Evolutionary conservation across 2,888 invertebrate genomes (phyloP), one percentile per base, ranked within the genome.

Genomic region (Pheosia gnoma): DNA sequence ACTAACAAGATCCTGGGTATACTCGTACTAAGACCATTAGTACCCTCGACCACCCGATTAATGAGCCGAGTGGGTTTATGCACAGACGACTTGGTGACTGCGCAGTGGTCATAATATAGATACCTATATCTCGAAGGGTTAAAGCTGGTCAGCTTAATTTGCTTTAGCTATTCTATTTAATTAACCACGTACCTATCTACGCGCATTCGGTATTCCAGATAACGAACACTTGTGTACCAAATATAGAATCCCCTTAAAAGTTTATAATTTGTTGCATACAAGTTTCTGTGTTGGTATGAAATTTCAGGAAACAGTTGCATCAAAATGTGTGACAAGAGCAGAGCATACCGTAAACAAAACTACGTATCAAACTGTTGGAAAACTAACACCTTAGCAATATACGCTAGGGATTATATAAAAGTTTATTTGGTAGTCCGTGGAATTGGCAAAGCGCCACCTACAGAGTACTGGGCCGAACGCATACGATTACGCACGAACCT

Each of bases 311-410:
- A 52, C 57, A 52, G 51, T 52, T 57, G 52, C 52, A 41, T 49
- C 59, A 62, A 64, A 63, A 61, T 61, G 64, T 55, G 39, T 52
- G 13, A 6, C 53, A 25, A 13, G 25, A 49, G 53, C 47, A 11
- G 25, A 37, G 7, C 37, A 52, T 13, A 11, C 47, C 4, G 52
- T 59, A 60, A 60, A 67, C 63, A 59, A 60, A 67, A 67, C 49
- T 65, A 61, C 65, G 57, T 63, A 72, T 70, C 66, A 53, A 73
- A 62, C 61, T 61, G 62, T 63, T 61, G 55, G 60, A 59, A 60
- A 67, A 70, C 59, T 62, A 62, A 66, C 61, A 59, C 58, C 58
- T 66, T 36, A 60, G 8, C 36, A 52, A 55, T 58, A 57, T 60
- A 61, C 25, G 64, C 61, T 54, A 62, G 59, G 43, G 58, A 51